Base-by-base conservation (phyloP, 2,113 vertebrate species). In the Poeciliopsis prolifica region DNA sequence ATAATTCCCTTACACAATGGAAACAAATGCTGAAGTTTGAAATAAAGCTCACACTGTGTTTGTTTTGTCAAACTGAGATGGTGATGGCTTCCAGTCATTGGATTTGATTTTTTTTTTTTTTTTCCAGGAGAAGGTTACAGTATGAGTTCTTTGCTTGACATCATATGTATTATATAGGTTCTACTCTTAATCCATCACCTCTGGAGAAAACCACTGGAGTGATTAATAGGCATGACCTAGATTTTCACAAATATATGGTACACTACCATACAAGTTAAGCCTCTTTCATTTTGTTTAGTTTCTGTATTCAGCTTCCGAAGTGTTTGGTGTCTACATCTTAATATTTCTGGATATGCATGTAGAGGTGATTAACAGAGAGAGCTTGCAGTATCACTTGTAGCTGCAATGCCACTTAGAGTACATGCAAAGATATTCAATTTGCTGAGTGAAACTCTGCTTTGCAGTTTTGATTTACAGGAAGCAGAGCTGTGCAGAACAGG, bases 141-240 rank as follows among this genome's bases (percentile, higher is more conserved):
- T 48, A 37, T 71, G 58, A 72, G 28, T 65, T 33, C n/a, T 15
- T 74, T 74, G 76, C 78, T 8, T 2, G 5, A 12, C 63, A 35
- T 69, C 74, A 79, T 44, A 12, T 65, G 3, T 76, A 69, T 74
- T 72, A 65, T 67, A 37, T 79, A 81, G 77, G 54, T 63, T 63
- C 13, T 48, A 48, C 44, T 64, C 40, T 67, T 85, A 88, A 88
- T 87, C 80, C 72, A 70, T 60, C 70, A 78, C 70, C 44, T 71
- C 65, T 62, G 77, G 68, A 77, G 83, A 63, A 82, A 88, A 65
- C 81, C 86, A 80, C 37, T 84, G 72, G 65, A 77, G 54, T 70
- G 86, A 89, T 90, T 82, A 89, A 82, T 68, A 75, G 26, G 19
- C 71, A 61, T 88, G 87, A 89, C 87, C 90, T 65, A 89, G 75